phyloP scores from a whole-genome alignment of 2,113 vertebrate species.

The Seriola dumerili region DNA sequence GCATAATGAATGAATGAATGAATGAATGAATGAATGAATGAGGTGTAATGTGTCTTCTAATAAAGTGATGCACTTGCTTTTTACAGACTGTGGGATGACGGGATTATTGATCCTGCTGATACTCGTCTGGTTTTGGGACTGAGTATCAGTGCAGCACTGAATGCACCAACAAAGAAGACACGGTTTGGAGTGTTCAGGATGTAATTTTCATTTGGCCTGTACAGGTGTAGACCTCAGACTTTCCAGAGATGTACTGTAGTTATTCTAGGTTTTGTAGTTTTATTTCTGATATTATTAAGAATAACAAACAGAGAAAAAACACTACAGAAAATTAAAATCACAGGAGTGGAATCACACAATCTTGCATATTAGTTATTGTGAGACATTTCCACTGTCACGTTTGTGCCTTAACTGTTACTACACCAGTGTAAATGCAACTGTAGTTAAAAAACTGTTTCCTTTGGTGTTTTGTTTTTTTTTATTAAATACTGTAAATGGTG shows the following conservation, averaged over 20 bases:
- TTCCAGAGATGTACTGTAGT: neutral
- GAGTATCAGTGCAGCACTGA: slow-evolving; percentile 93
- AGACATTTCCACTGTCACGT: slow-evolving; percentile 39
- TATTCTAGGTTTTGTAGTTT: slow-evolving; percentile 28
- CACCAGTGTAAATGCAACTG: slow-evolving; percentile 37
- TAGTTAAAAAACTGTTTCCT: slow-evolving; percentile 16
- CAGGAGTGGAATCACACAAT: neutral
- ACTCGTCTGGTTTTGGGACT: slow-evolving; percentile 95
- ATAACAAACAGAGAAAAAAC: neutral
- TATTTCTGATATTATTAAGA: slow-evolving; percentile 14
- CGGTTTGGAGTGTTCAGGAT: slow-evolving; percentile 95
- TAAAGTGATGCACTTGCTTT: slow-evolving; percentile 28
- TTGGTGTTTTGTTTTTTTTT: slow-evolving; percentile 15
- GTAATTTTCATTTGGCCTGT: slow-evolving; percentile 74
- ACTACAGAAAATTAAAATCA: neutral
- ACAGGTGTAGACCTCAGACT: neutral
- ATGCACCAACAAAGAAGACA: slow-evolving; percentile 92
- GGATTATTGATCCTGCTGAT: slow-evolving; percentile 96
- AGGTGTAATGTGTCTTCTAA: slow-evolving; percentile 27
- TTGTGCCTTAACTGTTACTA: slow-evolving; percentile 73
- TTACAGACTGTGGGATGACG: slow-evolving; percentile 96
- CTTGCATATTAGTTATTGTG: neutral
- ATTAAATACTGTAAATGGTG: slow-evolving; percentile 40
- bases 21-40: neutral
- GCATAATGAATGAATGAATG: neutral